Evolutionary conservation across 1,140 invertebrate genomes (phyloP).

Genomic region (Drosophila serrata): DNA sequence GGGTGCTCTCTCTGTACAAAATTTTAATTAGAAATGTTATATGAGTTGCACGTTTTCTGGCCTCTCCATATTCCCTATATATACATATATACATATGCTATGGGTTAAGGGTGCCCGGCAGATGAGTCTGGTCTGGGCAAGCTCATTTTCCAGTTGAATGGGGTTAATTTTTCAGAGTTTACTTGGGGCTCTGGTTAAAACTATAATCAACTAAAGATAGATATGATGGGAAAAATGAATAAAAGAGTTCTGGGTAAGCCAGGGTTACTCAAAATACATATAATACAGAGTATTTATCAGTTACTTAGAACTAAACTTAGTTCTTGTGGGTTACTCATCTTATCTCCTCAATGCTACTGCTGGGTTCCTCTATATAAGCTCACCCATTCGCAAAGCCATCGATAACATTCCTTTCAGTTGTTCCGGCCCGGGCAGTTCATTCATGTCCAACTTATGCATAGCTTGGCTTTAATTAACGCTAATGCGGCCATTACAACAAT

Average conservation of each 20-base stretch:
- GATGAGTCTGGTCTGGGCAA: conserved; percentile 14
- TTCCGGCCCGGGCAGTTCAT: conserved; percentile 30
- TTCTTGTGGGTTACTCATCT: too few relatives aligned
- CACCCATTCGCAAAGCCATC: conserved; percentile 18
- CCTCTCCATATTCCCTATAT: conserved; percentile 3
- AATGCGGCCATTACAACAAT: conserved; percentile 71
- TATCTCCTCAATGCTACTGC: not conserved
- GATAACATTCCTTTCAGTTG: conserved; percentile 46
- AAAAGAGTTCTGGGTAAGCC: not conserved
- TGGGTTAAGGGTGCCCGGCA: not conserved
- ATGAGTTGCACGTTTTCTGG: conserved; percentile 64
- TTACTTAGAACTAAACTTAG: too few relatives aligned
- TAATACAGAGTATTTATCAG: too few relatives aligned
- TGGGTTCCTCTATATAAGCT: not conserved
- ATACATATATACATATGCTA: not conserved
- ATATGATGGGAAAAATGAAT: not conserved
- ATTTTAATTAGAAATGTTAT: conserved; percentile 84
- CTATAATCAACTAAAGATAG: conserved; percentile 7
- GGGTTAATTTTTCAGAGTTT: conserved; percentile 26
- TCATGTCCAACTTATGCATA: conserved; percentile 44
- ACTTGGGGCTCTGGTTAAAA: not conserved
- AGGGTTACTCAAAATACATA: not conserved
- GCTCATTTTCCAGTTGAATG: conserved; percentile 46
- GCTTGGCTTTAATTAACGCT: conserved; percentile 76
- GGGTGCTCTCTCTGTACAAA: conserved; percentile 39